Base-by-base conservation (phyloP, 1,140 invertebrate genomes). In the Drosophila varians region DNA sequence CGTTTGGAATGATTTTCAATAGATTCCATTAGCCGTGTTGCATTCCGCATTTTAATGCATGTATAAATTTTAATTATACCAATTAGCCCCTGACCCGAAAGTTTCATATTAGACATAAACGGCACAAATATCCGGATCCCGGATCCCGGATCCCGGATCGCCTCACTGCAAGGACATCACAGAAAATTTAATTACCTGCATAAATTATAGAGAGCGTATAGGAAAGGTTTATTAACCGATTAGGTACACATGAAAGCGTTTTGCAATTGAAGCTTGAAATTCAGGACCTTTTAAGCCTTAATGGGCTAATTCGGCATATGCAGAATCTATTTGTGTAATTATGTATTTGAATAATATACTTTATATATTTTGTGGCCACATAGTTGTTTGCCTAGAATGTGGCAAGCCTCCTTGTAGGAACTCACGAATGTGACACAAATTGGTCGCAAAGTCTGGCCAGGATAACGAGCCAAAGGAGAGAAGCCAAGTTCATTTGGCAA, bases 401-500 rank as follows among this genome's bases (percentile, higher is more conserved):
- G 7, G 28, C 28, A 7, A 31, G 23, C 9, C 3, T 31, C 7
- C 9, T 4, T 28, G 18, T 26, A 43, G 36, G 12, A 16, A 21
- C 12, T 47, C 34, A 23, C 40, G 48, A 65, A 31, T 83, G 61
- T 82, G 65, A 62, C 71, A 28, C 45, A 54, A 76, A 76, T 60
- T 64, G 68, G 48, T 64, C 66, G 74, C 68, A 73, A 77, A 64
- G 54, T 80, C 73, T 60, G 68, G 80, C 61, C 75, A 12, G 40
- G 45, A 51, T 46, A 68, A 56, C 40, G 43, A 25, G 70, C 72
- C 11, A 26, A 61, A 61, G 40, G 54, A 58, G 26, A 76, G n/a
- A n/a, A n/a, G 80, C 72, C 80, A 84, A 86, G 60, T 86, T 86
- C 72, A 73, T 86, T 86, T 86, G 56, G 52, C 65, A 60, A 31